Base-by-base conservation (phyloP, 2,797 vertebrate species). In the Aotus griseimembra region DNA sequence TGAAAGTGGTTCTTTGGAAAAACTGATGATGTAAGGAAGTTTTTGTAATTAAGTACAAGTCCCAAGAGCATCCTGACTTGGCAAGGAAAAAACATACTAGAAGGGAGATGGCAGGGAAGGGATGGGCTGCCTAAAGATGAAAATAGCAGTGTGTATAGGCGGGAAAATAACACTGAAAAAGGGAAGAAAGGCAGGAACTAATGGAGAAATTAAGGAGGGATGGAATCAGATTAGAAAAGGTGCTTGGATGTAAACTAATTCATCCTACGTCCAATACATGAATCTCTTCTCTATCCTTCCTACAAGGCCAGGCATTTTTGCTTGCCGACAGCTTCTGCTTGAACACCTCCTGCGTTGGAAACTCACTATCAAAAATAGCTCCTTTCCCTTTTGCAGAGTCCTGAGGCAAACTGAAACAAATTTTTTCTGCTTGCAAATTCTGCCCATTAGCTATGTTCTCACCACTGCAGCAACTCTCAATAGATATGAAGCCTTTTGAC, bases 261-360 rank as follows among this genome's bases (percentile, higher is more conserved):
- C 36, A 39, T 41, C 57, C 24, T 26, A 26, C 0, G 13, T 57
- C n/a, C 88, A 41, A 33, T 0, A 14, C 48, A 4, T 0, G 4
- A 13, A 30, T 57, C 70, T 44, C 46, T 88, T 76, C 36, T 39
- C 10, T 17, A 50, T 7, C 36, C 26, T 70, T 12, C 39, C 33
- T 7, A 14, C 15, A 4, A 5, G 2, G 36, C 44, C 52, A 22
- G 2, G 48, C 30, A 11, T 36, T 44, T 55, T 20, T 72, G 75
- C 77, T 28, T 58, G 33, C 36, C 4, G 17, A 73, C 41, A 28
- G 50, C 73, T 30, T 44, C 77, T 48, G 22, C 55, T 22, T 4
- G 30, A 57, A 73, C 28, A 52, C 44, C 22, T 91, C 50, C 88
- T 52, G 13, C 14, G 24, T 73, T 17, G 24, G 41, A 80, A 81